Conservation (phyloP, 1,140 invertebrate genomes). For the Sarcophaga peregrina region DNA sequence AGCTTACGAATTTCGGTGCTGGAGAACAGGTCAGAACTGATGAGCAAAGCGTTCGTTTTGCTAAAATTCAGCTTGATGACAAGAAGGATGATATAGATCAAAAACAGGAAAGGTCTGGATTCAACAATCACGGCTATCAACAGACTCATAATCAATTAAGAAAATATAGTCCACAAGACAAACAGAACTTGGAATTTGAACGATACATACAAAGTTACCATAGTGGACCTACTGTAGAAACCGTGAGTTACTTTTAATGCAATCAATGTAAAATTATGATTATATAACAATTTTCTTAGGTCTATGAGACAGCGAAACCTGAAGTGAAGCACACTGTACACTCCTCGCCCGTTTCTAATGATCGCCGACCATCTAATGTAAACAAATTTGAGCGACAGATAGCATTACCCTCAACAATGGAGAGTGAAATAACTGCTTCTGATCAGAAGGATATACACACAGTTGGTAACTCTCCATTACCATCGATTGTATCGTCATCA, state of each 20-base stretch:
- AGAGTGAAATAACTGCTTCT: background rate
- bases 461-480: background rate
- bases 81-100: background rate
- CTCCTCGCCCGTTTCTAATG: conserved; percentile 7
- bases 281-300: conserved; percentile 45
- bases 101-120: background rate
- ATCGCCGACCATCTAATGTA: background rate
- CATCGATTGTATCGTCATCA: background rate
- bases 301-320: conserved; percentile 59
- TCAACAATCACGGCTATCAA: background rate
- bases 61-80: background rate
- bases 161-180: conserved; percentile 57
- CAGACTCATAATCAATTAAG: conserved; percentile 53
- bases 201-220: conserved; percentile 62
- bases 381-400: conserved; percentile 43
- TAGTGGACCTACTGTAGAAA: conserved; percentile 62
- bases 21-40: background rate
- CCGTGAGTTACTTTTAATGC: conserved; percentile 50
- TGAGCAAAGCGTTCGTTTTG: background rate
- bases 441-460: background rate
- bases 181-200: conserved; percentile 63
- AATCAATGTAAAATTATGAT: background rate
- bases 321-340: conserved; percentile 47
- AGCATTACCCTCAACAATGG: too few relatives aligned
- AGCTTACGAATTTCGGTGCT: background rate